Percentiles rank a stretch among this genome's conserved stretches.
Conservation (phyloP, 2,113 vertebrate species). For the Merops nubicus region DNA sequence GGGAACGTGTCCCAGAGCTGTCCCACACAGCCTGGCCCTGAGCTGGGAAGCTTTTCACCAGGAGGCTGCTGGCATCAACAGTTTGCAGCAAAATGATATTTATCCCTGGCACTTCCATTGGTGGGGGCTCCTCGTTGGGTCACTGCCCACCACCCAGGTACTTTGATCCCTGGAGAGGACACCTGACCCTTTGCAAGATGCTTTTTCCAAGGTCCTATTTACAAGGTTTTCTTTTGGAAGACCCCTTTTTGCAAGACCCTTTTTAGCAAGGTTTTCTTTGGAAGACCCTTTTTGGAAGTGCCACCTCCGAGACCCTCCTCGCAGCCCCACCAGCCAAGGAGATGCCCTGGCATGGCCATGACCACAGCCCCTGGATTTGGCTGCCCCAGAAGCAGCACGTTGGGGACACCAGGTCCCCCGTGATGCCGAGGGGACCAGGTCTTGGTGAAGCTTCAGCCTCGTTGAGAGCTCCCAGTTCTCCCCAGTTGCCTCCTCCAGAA, state of each 20-base stretch:
- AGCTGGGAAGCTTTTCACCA: not conserved
- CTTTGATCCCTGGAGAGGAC: not conserved
- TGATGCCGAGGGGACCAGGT: not conserved
- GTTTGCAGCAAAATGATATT: rapidly evolving
- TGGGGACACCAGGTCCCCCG: not conserved
- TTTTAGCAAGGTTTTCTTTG: not conserved
- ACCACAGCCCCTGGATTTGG: not conserved
- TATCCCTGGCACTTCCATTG: rapidly evolving
- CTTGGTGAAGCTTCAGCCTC: not conserved
- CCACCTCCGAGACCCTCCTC: not conserved
- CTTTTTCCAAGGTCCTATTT: not conserved
- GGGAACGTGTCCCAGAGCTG: no score
- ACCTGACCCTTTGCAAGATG: not conserved
- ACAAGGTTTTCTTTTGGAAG: not conserved
- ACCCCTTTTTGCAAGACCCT: not conserved
- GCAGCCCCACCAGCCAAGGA: rapidly evolving
- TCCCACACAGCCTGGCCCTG: not conserved
- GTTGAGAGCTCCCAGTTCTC: not conserved
- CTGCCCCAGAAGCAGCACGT: rapidly evolving
- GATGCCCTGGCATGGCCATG: not conserved
- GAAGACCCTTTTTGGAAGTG: not conserved
- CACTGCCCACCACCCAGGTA: rapidly evolving
- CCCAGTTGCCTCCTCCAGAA: not conserved
- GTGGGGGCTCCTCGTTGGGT: not conserved
- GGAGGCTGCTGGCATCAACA: not conserved